phyloP scores from a whole-genome alignment of 2,888 invertebrate genomes.

The Ochropleura plecta region DNA sequence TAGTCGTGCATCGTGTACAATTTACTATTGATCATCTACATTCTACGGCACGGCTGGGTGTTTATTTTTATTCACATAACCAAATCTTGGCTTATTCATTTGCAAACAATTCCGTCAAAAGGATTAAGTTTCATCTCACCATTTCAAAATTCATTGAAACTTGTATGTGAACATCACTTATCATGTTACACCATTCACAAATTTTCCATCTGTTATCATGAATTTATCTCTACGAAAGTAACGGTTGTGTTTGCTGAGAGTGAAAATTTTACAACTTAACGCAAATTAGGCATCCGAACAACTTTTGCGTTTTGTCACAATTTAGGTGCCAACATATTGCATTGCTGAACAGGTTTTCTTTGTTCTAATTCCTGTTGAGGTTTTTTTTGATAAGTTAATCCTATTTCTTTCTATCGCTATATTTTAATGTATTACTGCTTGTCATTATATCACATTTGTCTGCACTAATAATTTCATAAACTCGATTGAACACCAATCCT shows the following conservation, averaged over 20 bases:
- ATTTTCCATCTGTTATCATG: conserved; percentile 56
- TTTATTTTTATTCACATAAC: conserved; percentile 4
- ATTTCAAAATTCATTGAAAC: conserved; percentile 13
- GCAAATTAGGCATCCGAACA: conserved; percentile 73
- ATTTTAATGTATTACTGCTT: conserved; percentile 10
- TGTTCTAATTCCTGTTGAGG: conserved; percentile 2
- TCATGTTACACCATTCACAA: conserved; percentile 42
- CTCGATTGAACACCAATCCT: background rate
- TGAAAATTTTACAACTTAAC: conserved; percentile 79
- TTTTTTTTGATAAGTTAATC: conserved; percentile 4
- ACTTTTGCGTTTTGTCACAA: conserved; percentile 63
- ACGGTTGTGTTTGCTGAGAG: conserved; percentile 77
- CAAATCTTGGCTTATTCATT: conserved; percentile 1
- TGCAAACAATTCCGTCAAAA: conserved; percentile 4
- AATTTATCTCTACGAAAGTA: conserved; percentile 65
- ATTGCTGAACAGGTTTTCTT: conserved; percentile 7
- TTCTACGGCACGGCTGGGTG: background rate
- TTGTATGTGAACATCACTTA: background rate
- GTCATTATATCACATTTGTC: conserved; percentile 4
- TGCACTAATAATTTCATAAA: background rate
- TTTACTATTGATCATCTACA: conserved; percentile 68
- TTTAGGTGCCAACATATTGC: conserved; percentile 43
- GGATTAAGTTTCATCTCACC: conserved; percentile 3
- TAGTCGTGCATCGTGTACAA: conserved; percentile 72
- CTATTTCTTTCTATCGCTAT: background rate